Evolutionary conservation across 2,797 vertebrate species (phyloP).

Genomic region (Enteromius viviparus): DNA sequence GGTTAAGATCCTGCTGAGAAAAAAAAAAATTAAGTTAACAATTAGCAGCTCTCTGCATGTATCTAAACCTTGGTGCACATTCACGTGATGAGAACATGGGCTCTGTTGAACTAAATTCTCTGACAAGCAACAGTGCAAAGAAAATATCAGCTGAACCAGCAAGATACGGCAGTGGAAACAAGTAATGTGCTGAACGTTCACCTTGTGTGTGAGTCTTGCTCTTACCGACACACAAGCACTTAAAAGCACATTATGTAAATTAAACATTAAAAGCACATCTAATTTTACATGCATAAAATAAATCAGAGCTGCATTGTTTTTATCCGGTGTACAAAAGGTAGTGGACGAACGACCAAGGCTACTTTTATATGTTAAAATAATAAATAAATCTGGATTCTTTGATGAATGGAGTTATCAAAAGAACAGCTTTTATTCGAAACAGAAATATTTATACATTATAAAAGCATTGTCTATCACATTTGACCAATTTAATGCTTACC

Average conservation of each 20-base stretch:
- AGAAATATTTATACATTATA: no score
- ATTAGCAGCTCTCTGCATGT: not conserved
- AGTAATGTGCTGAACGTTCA: not conserved
- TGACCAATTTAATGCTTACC: no score
- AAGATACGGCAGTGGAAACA: not conserved
- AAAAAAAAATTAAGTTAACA: not conserved
- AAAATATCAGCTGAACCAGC: not conserved
- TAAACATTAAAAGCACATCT: not conserved
- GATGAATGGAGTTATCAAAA: no score
- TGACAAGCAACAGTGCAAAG: not conserved
- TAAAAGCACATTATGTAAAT: conserved; percentile 6
- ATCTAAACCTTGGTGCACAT: not conserved
- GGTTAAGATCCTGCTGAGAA: not conserved
- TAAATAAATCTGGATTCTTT: no score
- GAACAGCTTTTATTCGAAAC: no score
- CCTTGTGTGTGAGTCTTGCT: not conserved
- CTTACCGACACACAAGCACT: not conserved
- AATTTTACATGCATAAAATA: not conserved
- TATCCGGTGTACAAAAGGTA: not conserved
- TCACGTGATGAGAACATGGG: not conserved
- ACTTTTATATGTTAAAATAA: no score
- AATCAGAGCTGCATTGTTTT: not conserved
- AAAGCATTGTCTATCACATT: no score
- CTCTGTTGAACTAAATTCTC: not conserved
- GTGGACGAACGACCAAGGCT: not conserved